A percentile compares a stretch with the other conserved stretches of the same genome.
phyloP scores from a whole-genome alignment of 2,888 invertebrate species.

The Harpalus rufipes region DNA sequence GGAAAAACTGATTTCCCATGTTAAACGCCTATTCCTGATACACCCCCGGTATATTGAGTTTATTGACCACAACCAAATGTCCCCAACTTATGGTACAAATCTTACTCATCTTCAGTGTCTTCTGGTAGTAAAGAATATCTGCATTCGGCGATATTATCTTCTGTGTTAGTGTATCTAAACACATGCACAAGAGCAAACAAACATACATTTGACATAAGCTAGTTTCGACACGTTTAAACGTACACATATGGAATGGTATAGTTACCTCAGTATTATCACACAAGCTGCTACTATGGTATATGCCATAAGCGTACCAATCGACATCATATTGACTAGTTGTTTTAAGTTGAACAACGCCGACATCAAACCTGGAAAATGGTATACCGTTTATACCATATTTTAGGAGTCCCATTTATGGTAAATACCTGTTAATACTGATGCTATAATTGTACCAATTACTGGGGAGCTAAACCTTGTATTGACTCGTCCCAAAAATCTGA shows the following conservation, averaged over 20 bases:
- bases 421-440: slow-evolving; percentile 86
- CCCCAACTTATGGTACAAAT: not conserved
- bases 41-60: not conserved
- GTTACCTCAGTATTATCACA: slow-evolving; percentile 85
- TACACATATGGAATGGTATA: slow-evolving; percentile 70
- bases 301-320: slow-evolving; percentile 86
- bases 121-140: not conserved
- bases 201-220: not conserved
- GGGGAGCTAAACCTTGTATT: slow-evolving; percentile 88
- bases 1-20: too few species aligned
- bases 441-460: slow-evolving; percentile 86
- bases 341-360: slow-evolving; percentile 85
- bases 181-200: not conserved
- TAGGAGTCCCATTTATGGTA: not conserved
- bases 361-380: slow-evolving; percentile 78
- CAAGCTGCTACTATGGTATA: slow-evolving; percentile 88
- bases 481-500: slow-evolving; percentile 86
- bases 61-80: not conserved
- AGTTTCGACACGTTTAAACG: not conserved
- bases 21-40: too few species aligned
- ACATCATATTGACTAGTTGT: slow-evolving; percentile 88
- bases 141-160: not conserved
- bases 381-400: not conserved
- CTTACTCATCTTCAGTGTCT: slow-evolving; percentile 10
- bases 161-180: not conserved